A percentile compares a stretch with the other conserved stretches of the same genome.
Evolutionary conservation across 1,140 invertebrate species (phyloP).

Genomic region (Pogonus chalceus): DNA sequence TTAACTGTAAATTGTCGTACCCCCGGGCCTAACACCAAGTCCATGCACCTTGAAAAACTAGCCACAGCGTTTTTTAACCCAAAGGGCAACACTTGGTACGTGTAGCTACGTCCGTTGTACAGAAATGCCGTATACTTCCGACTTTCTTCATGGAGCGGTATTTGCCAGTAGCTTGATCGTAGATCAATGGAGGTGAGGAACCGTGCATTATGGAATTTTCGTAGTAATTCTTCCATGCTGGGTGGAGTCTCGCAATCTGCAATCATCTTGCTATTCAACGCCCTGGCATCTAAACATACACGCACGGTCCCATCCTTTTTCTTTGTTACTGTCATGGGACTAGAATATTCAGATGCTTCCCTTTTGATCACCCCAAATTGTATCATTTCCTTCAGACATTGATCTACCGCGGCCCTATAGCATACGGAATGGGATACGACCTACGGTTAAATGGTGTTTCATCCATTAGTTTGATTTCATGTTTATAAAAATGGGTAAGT

Average conservation of each 20-base stretch:
- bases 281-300: conserved; percentile 29
- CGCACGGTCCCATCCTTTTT: conserved; percentile 25
- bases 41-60: conserved; percentile 28
- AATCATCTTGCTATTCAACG: conserved; percentile 26
- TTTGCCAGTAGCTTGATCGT: conserved; percentile 31
- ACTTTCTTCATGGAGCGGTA: conserved; percentile 21
- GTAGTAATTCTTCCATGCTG: conserved; percentile 24
- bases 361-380: conserved; percentile 19
- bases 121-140: conserved; percentile 29
- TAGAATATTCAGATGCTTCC: conserved; percentile 26
- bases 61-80: conserved; percentile 29
- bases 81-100: conserved; percentile 29
- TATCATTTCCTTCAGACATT: conserved; percentile 20
- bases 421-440: conserved; percentile 20
- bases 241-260: conserved; percentile 25
- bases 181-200: conserved; percentile 29
- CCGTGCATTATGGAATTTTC: conserved; percentile 20
- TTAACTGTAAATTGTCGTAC: conserved; percentile 15
- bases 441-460: conserved; percentile 11
- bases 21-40: conserved; percentile 23
- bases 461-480: conserved; percentile 16
- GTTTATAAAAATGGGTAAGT: conserved; percentile 14
- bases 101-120: conserved; percentile 25
- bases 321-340: conserved; percentile 25
- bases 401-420: conserved; percentile 13